Percentiles rank a stretch among this genome's conserved stretches.
phyloP scores from a whole-genome alignment of 92 coral and sea anemone genomes.

The Porites rus region DNA sequence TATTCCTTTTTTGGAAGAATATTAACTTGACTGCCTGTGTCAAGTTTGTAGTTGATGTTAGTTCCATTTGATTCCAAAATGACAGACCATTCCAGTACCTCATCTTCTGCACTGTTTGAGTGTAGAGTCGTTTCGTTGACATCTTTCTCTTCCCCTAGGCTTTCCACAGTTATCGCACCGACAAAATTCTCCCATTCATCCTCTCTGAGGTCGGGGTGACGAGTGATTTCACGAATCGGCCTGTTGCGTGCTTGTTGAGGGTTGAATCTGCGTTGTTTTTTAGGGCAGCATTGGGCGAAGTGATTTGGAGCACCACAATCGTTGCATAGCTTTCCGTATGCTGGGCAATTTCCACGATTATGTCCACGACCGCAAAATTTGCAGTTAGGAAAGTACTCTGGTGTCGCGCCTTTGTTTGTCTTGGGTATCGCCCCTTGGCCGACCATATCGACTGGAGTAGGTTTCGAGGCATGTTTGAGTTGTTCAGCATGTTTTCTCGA shows the following conservation, averaged over 20 bases:
- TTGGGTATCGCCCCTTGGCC: background rate
- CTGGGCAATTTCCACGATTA: constrained; percentile 41
- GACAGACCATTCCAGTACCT: constrained; percentile 40
- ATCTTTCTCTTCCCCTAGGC: background rate
- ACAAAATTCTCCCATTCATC: background rate
- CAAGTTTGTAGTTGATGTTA: constrained; percentile 19
- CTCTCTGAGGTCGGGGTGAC: background rate
- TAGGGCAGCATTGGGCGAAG: constrained; percentile 45
- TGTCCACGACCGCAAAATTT: constrained; percentile 56
- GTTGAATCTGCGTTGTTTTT: constrained; percentile 6
- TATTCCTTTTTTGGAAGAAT: constrained; percentile 29
- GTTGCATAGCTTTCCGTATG: constrained; percentile 45
- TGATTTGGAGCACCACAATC: constrained; percentile 45
- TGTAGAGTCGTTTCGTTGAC: constrained; percentile 1
- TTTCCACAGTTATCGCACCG: background rate
- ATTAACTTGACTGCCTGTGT: constrained; percentile 29
- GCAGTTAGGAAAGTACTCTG: constrained; percentile 24
- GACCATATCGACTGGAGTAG: constrained; percentile 19
- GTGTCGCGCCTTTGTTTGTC: background rate
- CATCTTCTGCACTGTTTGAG: constrained; percentile 2
- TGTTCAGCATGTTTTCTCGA: constrained; percentile 45
- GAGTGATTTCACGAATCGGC: background rate
- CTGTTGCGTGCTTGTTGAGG: background rate
- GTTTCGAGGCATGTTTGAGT: constrained; percentile 13
- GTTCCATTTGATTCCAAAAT: constrained; percentile 13